phyloP scores from a whole-genome alignment of 2,797 vertebrate species.

The Lophius americanus region DNA sequence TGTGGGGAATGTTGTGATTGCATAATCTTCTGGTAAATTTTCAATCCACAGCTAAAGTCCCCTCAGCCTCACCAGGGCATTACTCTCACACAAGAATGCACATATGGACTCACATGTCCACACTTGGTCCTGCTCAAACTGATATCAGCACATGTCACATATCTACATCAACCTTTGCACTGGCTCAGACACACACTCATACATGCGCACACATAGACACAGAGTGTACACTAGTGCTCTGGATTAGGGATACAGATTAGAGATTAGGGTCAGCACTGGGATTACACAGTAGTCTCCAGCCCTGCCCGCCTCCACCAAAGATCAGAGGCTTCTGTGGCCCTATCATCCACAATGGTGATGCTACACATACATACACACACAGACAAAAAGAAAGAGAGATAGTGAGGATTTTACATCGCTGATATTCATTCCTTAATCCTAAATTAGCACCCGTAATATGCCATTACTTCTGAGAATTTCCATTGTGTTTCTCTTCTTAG shows the following conservation, averaged over 20 bases:
- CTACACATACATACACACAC: neutral
- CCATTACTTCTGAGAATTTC: conserved; percentile 30
- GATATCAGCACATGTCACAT: conserved; percentile 45
- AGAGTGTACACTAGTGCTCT: conserved; percentile 54
- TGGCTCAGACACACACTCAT: conserved; percentile 23
- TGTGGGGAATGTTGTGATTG: conserved; percentile 55
- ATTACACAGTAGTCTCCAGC: conserved; percentile 75
- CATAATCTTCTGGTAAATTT: conserved; percentile 61
- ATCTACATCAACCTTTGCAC: conserved; percentile 50
- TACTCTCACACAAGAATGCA: conserved; percentile 12
- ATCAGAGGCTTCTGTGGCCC: conserved; percentile 55
- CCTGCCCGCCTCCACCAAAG: conserved; percentile 63
- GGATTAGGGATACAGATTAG: conserved; percentile 83
- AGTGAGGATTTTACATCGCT: conserved; percentile 26
- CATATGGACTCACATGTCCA: conserved; percentile 40
- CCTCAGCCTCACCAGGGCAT: conserved; percentile 33
- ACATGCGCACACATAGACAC: conserved; percentile 26
- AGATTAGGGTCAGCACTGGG: conserved; percentile 79
- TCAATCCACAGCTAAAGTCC: conserved; percentile 55
- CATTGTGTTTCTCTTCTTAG: conserved; percentile 18
- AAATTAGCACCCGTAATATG: conserved; percentile 53
- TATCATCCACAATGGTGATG: conserved; percentile 51
- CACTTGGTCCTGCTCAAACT: conserved; percentile 31
- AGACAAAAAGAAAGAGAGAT: neutral
- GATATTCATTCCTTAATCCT: conserved; percentile 48